Base-by-base conservation (phyloP, 2,888 invertebrate species). In the Eremobia ochroleuca region DNA sequence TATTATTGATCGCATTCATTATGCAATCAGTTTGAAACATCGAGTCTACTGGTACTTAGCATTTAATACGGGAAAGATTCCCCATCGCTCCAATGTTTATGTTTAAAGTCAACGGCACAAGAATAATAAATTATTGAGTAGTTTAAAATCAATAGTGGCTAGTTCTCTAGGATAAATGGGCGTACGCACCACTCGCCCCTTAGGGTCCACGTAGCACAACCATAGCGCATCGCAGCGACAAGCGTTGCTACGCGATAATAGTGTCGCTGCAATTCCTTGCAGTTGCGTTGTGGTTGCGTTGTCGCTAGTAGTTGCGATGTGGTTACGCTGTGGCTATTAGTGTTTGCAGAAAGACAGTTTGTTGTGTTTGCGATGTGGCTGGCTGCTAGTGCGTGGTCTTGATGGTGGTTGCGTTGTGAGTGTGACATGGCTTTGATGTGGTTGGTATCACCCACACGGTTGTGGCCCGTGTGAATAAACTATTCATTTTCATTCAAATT, bases 1-100 rank as follows among this genome's bases (percentile, higher is more conserved):
- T 65, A 34, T 82, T 85, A 83, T 76, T 82, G 59, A 83, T 73
- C 34, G 43, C 28, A 21, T 76, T 82, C 34, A 70, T 34, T 77
- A 77, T 77, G 49, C 46, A 73, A 76, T 70, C 69, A 67, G 64
- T 34, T 70, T 34, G 59, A 61, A 76, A 58, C 64, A 46, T 55
- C 49, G 43, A 9, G 31, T 70, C 79, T 64, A 52, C 37, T 31
- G 55, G 55, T 81, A 81, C 81, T 82, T 85, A 85, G 70, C 81
- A 74, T 81, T 74, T 67, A 66, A 79, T 69, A 85, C 28, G 40
- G 37, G 61, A 37, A 18, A 52, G 9, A 67, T 59, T 72, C 31
- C 37, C 67, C 11, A 52, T 28, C 15, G 34, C 1, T 49, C 13
- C 55, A 28, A 46, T 61, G 59, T 66, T 59, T 68, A 52, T n/a